These are phyloP conservation scores for Argyresthia goedartella DNA, from an alignment of 2,888 invertebrate genomes.

Conservation along the genomic window DNA sequence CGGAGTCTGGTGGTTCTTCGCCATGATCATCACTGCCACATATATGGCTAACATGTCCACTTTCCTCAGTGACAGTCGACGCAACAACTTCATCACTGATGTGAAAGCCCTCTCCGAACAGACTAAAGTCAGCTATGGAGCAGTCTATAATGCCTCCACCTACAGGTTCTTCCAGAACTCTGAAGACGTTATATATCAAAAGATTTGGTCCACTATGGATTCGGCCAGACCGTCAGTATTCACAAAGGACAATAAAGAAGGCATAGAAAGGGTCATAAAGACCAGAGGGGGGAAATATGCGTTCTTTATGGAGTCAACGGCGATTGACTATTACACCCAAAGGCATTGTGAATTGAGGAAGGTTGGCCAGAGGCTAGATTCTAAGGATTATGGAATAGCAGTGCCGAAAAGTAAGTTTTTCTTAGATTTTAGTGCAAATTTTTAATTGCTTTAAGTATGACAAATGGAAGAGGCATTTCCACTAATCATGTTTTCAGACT, in stretches of 20 bases:
- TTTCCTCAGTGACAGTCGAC: constrained; percentile 83
- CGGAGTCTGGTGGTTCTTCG: constrained; percentile 95
- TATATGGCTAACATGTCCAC: constrained; percentile 83
- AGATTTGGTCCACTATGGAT: constrained; percentile 93
- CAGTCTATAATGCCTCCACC: constrained; percentile 83
- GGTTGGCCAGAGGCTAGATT: constrained; percentile 86
- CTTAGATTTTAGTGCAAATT: too few species aligned
- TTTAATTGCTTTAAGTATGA: too few species aligned
- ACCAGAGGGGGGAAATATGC: constrained; percentile 76
- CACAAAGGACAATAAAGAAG: constrained; percentile 82
- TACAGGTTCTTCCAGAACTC: constrained; percentile 83
- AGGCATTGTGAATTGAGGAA: constrained; percentile 84
- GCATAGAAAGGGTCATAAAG: constrained; percentile 80
- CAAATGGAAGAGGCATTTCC: too few species aligned
- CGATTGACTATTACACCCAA: constrained; percentile 91
- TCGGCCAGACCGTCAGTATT: constrained; percentile 86
- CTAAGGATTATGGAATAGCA: constrained; percentile 87
- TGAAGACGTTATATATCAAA: constrained; percentile 86
- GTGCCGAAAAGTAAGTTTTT: constrained; percentile 76
- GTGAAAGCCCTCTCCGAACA: constrained; percentile 88
- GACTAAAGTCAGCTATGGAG: constrained; percentile 88
- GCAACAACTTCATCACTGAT: constrained; percentile 84
- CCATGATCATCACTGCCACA: constrained; percentile 90
- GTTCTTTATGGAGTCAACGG: constrained; percentile 96
- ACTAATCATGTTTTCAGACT: constrained; percentile 63